These are phyloP conservation scores for Scolopax rusticola DNA, from an alignment of 2,797 vertebrate genomes.

Conservation along the genomic window DNA sequence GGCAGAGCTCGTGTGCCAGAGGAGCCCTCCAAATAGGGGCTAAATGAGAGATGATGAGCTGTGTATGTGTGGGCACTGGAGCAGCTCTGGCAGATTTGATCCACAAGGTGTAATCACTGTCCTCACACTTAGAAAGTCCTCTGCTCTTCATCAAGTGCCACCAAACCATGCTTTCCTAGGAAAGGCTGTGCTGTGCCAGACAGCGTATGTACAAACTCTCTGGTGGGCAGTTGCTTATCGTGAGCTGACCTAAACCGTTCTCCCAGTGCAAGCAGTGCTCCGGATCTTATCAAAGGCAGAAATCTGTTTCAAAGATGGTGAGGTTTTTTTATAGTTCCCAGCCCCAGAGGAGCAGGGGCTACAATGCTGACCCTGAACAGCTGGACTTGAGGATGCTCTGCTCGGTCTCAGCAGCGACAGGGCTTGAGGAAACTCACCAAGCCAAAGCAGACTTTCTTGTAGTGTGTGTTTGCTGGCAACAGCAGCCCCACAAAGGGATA, in stretches of 20 bases:
- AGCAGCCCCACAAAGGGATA: not conserved
- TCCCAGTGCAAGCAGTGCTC: not conserved
- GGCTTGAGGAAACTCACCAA: not conserved
- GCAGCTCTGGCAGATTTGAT: not conserved
- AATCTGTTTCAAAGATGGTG: not conserved
- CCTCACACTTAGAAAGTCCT: not conserved
- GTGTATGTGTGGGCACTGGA: not conserved
- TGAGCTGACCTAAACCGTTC: not conserved
- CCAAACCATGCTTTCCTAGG: not conserved
- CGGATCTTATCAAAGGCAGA: not conserved
- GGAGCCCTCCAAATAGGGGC: not conserved
- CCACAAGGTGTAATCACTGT: not conserved
- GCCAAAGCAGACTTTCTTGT: not conserved
- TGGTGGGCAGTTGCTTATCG: not conserved
- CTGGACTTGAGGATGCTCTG: not conserved
- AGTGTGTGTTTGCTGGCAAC: not conserved
- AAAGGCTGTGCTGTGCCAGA: not conserved
- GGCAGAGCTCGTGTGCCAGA: not conserved
- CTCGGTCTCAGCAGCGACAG: not conserved
- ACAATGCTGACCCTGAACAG: not conserved
- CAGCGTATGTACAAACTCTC: fast-evolving
- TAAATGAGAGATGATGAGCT: not conserved
- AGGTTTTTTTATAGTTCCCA: not conserved
- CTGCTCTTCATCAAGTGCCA: not conserved
- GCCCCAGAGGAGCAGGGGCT: not conserved